phyloP scores from a whole-genome alignment of 2,113 vertebrate genomes.

The Oncorhynchus kisutch region DNA sequence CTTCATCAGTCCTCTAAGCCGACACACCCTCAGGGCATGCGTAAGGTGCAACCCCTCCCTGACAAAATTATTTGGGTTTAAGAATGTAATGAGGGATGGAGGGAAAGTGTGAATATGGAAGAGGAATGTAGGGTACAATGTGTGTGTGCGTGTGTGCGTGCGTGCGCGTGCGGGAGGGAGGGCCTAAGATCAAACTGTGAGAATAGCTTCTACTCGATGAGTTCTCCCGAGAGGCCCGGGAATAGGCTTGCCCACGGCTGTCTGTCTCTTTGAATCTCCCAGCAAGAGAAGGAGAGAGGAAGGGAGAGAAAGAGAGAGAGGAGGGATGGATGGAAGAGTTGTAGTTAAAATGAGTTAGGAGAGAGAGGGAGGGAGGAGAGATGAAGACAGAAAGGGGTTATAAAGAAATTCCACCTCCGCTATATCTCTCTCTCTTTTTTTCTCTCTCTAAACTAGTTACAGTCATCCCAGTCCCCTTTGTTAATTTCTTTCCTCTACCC shows the following conservation, averaged over 20 bases:
- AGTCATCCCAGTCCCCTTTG: neutral
- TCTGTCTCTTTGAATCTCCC: neutral
- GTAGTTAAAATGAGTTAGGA: slow-evolving; percentile 14
- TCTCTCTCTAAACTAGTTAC: slow-evolving; percentile 25
- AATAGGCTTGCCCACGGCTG: neutral
- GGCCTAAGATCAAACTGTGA: neutral
- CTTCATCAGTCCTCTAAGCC: too few species aligned
- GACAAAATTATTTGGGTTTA: too few species aligned
- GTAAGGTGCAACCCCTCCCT: too few species aligned
- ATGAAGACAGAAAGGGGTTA: too few species aligned
- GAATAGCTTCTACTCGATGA: neutral
- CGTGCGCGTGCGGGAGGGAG: neutral
- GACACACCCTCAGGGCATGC: too few species aligned
- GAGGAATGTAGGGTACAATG: too few species aligned
- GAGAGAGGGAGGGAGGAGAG: neutral
- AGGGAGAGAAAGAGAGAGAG: too few species aligned
- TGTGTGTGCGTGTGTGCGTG: neutral
- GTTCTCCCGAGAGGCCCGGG: neutral
- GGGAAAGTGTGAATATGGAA: too few species aligned
- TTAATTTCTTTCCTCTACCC: slow-evolving; percentile 18
- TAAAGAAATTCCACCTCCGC: too few species aligned
- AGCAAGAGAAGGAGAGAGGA: neutral
- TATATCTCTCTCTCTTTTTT: neutral
- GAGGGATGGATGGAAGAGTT: too few species aligned
- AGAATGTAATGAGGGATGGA: too few species aligned